Base-by-base conservation (phyloP, 2,888 invertebrate species). In the Ophion ellenae region DNA sequence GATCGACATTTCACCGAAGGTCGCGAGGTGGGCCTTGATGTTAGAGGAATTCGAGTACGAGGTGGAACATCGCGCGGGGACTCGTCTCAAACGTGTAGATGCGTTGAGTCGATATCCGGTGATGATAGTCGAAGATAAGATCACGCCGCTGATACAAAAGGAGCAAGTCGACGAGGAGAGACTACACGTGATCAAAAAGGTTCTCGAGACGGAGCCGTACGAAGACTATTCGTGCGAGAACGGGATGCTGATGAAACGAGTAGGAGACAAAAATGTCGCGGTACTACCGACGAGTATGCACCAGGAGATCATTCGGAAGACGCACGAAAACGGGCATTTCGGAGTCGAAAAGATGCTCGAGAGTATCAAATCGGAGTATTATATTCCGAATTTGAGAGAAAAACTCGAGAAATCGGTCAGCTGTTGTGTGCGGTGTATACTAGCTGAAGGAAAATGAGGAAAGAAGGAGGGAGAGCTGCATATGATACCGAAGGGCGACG, bases 391-490 rank as follows among this genome's bases (percentile, higher is more conserved):
- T 11, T 82, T 89, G 78, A 59, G 66, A 11, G 66, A 84, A 1
- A 88, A 87, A 24, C 75, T 88, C 14, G 81, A 89, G n/a, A 71
- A 84, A 32, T 57, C 81, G 9, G 70, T 88, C 11, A 67, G 67
- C 14, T 87, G 86, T 59, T 92, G 92, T 70, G 69, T 91, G 7
- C 47, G 84, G 0, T 91, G 92, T 75, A 89, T 92, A 45, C 81
- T 92, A 47, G 86, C 86, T 1, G 89, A 89, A 36, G 81, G 76
- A n/a, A 92, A 92, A 85, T 66, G 70, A 40, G 91, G 92, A 6
- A 92, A 90, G 81, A 81, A 87, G 61, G 91, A 91, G 87, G 90
- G 91, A 36, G 87, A 85, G n/a, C 73, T 92, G n/a, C 79, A 90
- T 74, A 87, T 89, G 0, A 87, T 92, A 7, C 83, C 88, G 2